These are phyloP conservation scores for Rhea americana DNA, from an alignment of 2,113 vertebrate species.

Conservation along the genomic window DNA sequence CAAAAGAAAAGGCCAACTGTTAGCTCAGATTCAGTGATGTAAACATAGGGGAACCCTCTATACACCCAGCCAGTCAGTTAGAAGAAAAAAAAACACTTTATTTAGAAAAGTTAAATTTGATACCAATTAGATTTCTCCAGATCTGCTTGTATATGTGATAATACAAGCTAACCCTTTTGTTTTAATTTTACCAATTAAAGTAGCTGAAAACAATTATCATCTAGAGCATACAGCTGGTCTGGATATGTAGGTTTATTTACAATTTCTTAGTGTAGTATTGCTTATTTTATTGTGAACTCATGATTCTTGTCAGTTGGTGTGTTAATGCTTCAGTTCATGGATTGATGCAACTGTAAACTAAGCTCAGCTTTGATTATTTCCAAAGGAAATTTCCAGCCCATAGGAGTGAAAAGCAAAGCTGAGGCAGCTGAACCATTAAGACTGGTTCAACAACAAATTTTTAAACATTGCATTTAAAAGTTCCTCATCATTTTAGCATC, in stretches of 20 bases:
- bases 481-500: not conserved
- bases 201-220: not conserved
- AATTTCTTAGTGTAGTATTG: not conserved
- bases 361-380: conserved; percentile 38
- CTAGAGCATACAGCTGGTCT: not conserved
- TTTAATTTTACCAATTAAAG: not conserved
- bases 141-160: not conserved
- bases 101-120: not conserved
- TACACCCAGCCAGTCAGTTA: not conserved
- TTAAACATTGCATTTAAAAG: not conserved
- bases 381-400: not conserved
- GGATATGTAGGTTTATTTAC: not conserved
- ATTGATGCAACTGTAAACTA: conserved; percentile 40
- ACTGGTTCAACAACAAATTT: not conserved
- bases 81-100: not conserved
- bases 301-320: not conserved
- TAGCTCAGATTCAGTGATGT: not conserved
- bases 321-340: not conserved
- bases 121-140: not conserved
- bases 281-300: not conserved
- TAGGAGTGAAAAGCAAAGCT: conserved; percentile 32
- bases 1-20: not conserved
- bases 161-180: not conserved
- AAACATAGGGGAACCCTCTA: not conserved
- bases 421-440: conserved; percentile 28